Base-by-base conservation (phyloP, 1,140 invertebrate species). In the Tribolium castaneum region DNA sequence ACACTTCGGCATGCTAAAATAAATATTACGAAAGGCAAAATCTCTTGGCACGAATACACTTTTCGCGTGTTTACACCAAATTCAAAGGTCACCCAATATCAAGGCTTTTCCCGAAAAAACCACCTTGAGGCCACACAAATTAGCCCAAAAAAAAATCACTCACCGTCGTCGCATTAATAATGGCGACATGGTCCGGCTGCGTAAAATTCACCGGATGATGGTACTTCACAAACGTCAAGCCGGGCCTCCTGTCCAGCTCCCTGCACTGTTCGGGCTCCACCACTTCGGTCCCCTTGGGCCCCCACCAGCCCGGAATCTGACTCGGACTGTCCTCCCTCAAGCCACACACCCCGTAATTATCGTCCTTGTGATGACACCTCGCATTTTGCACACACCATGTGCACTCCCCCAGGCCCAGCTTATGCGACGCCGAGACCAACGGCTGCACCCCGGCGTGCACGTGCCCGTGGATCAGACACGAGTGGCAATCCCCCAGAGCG, bases 341-440 rank as follows among this genome's bases (percentile, higher is more conserved):
- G 0, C 94, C 94, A 83, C 94, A 96, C 2, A 94, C 92, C 0
- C 94, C 94, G 81, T 93, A 95, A 86, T 94, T 95, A 86, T 95
- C 94, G 84, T 96, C 93, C 82, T 93, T 93, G 81, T 94, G 93
- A 86, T 96, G 95, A 86, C 96, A 97, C n/a, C 92, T 89, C 0
- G 95, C 95, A 84, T 96, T 96, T 85, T 97, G 95, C 0, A 97
- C 96, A 86, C 96, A 97, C 96, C 96, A 98, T 14, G 92, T 94
- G 86, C 96, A 98, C 70, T 95, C 92, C 45, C 93, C 92, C 1
- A 94, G 54, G 73, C 89, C 92, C 35, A 95, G 86, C 82, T 94
- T 94, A 79, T 92, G 92, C 19, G 93, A 93, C 14, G 95, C 92
- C 0, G 94, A 95, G 14, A 86, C 89, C 75, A 87, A 87, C 34